phyloP scores from a whole-genome alignment of 2,113 vertebrate genomes.

The Scomber colias region DNA sequence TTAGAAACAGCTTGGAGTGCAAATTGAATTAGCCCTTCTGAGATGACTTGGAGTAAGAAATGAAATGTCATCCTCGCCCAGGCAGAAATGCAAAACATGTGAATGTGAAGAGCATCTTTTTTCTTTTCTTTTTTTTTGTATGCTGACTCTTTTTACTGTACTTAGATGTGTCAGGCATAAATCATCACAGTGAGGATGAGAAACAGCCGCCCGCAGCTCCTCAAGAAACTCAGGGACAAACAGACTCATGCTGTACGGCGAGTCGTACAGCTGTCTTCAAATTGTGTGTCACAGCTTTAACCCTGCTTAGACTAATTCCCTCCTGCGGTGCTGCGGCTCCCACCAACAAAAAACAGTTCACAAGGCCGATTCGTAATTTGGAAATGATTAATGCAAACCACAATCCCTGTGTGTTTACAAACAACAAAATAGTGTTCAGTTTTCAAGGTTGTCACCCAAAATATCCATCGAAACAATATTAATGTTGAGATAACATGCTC shows the following conservation, averaged over 20 bases:
- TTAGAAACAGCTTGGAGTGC: conserved; percentile 78
- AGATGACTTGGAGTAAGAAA: conserved; percentile 80
- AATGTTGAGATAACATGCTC: not conserved
- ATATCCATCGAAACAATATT: conserved; percentile 11
- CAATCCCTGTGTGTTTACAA: conserved; percentile 1
- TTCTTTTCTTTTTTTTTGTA: conserved; percentile 49
- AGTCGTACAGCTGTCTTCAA: conserved; percentile 59
- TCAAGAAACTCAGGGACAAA: conserved; percentile 12
- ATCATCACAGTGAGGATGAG: conserved; percentile 73
- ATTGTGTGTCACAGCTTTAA: conserved; percentile 52
- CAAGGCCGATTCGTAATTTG: conserved; percentile 38
- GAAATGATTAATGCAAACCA: conserved; percentile 31
- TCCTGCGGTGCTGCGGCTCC: conserved; percentile 29
- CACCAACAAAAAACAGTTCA: conserved; percentile 21
- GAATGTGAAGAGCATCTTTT: conserved; percentile 73
- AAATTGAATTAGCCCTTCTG: conserved; percentile 83
- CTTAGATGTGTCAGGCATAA: conserved; percentile 76
- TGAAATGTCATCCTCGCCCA: conserved; percentile 83
- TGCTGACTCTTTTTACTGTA: conserved; percentile 71
- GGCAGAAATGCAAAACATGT: conserved; percentile 85
- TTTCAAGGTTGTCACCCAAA: not conserved
- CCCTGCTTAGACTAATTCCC: conserved; percentile 56
- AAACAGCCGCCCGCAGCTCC: conserved; percentile 63
- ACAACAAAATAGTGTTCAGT: conserved; percentile 3
- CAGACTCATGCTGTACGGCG: conserved; percentile 47